Evolutionary conservation across 2,797 vertebrate species (phyloP).

Genomic region (Oceanodroma leucorhoa): DNA sequence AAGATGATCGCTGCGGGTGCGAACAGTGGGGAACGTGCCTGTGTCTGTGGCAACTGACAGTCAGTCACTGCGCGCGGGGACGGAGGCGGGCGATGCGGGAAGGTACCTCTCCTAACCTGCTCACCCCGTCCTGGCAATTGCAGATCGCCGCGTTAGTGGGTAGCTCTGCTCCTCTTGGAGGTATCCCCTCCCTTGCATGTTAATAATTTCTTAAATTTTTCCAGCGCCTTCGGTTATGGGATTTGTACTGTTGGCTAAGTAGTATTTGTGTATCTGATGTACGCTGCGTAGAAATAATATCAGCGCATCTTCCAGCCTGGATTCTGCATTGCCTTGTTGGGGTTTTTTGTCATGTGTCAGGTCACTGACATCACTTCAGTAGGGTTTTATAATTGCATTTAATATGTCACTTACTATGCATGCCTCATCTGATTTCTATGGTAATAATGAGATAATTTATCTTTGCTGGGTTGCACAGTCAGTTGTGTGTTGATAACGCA

Average conservation of each 20-base stretch:
- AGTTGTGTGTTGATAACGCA: conserved; percentile 35
- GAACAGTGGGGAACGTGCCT: background rate
- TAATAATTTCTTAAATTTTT: background rate
- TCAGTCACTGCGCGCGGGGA: accelerated
- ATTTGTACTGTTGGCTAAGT: background rate
- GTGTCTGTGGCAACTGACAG: background rate
- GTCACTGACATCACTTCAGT: conserved; percentile 56
- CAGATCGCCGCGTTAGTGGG: background rate
- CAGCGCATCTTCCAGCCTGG: background rate
- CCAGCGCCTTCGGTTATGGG: accelerated
- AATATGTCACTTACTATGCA: conserved; percentile 57
- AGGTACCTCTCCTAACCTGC: background rate
- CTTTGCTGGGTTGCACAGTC: conserved; percentile 33
- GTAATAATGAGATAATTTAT: conserved; percentile 56
- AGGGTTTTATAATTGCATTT: conserved; percentile 61
- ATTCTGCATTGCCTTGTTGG: background rate
- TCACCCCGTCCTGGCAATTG: background rate
- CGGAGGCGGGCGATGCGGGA: accelerated
- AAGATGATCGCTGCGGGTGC: background rate
- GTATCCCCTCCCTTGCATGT: background rate
- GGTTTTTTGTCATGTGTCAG: conserved; percentile 49
- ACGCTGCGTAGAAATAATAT: background rate
- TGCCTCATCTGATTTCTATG: conserved; percentile 46
- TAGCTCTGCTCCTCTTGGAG: background rate
- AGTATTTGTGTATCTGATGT: background rate